Base-by-base conservation (phyloP, 2,113 vertebrate genomes). In the Sigmodon hispidus region DNA sequence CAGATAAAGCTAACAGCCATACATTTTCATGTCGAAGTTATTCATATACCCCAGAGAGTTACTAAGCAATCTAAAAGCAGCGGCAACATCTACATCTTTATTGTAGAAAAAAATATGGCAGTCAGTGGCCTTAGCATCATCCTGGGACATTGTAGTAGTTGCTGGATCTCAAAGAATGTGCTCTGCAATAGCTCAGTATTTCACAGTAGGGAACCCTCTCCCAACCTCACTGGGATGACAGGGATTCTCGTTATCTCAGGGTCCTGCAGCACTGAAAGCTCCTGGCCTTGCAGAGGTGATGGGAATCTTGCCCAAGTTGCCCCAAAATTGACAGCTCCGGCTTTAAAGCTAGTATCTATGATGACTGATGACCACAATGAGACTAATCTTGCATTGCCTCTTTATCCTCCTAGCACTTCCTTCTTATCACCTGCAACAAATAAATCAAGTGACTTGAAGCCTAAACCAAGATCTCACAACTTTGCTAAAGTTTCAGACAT, bases 1-100 rank as follows among this genome's bases (percentile, higher is more conserved):
- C 40, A 88, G 92, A 70, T 43, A 76, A 96, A 88, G 83, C 57
- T 40, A 94, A 72, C 1, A 87, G 45, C 80, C 55, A 4, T 59
- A 73, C 29, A 36, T 75, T 52, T 87, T 86, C 69, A 43, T 21
- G 76, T 69, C 31, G 17, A 87, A 40, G 24, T 83, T 81, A 61
- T 65, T 87, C 2, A 1, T 19, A 22, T 50, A 81, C 29, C 40
- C 61, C 59, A 91, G 48, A 73, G 85, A 88, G 29, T 21, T 90
- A 65, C 36, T n/a, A 16, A 75, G 84, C 89, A 80, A 61, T n/a
- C 22, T 40, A 79, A 79, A 91, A 52, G 40, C 29, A 72, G 52
- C 31, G 15, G 45, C 45, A 50, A 34, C 43, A 15, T 21, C 48
- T 26, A 48, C 55, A 48, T 67, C 67, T 94, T 91, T 73, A 79